phyloP scores from a whole-genome alignment of 2,797 vertebrate genomes.

The Parambassis ranga region DNA sequence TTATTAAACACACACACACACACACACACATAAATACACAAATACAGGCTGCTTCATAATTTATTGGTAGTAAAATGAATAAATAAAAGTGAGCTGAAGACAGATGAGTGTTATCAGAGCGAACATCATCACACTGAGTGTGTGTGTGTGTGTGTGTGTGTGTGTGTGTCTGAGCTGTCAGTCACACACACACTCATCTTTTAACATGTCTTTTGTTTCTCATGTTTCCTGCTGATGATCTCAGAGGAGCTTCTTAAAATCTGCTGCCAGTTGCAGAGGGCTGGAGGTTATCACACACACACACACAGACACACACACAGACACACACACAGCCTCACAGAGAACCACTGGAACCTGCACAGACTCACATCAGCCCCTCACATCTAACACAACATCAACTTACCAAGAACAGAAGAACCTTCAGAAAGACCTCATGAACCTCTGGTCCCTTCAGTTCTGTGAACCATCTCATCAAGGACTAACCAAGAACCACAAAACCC shows the following conservation, averaged over 20 bases:
- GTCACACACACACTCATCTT: conserved; percentile 7
- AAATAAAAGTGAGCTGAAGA: conserved; percentile 63
- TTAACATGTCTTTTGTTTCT: not conserved
- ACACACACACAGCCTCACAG: too few relatives aligned
- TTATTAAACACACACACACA: conserved; percentile 56
- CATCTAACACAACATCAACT: too few relatives aligned
- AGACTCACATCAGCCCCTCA: too few relatives aligned
- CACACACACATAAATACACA: conserved; percentile 20
- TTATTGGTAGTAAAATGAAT: conserved; percentile 67
- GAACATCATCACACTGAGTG: conserved; percentile 22
- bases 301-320: not conserved
- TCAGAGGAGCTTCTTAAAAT: conserved; percentile 22
- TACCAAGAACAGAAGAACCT: too few relatives aligned
- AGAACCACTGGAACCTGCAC: too few relatives aligned
- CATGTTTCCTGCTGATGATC: not conserved
- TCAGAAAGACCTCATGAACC: too few relatives aligned
- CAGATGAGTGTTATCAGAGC: conserved; percentile 49
- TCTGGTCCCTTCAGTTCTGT: too few relatives aligned
- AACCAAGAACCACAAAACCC: too few relatives aligned
- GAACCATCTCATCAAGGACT: too few relatives aligned
- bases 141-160: too few relatives aligned
- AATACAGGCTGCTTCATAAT: conserved; percentile 50
- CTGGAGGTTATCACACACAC: not conserved
- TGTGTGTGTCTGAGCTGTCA: conserved; percentile 22
- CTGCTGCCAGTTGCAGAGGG: conserved; percentile 12